Evolutionary conservation across 2,888 invertebrate genomes (phyloP), one percentile per base, ranked within the genome.

Genomic region (Mythimna loreyi): DNA sequence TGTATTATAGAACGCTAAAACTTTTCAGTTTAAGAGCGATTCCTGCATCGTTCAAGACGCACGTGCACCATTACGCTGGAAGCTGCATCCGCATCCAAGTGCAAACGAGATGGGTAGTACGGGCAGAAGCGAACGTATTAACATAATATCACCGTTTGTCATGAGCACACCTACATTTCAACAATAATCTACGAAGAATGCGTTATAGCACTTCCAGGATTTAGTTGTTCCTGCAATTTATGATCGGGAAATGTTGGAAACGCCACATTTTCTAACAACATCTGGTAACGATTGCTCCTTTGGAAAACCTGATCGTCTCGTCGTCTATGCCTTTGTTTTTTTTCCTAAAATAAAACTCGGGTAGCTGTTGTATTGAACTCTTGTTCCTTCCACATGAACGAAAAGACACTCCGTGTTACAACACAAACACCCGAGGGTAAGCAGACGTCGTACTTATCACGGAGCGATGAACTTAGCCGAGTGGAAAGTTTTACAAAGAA

Each of bases 401-500:
- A 33, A 53, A 23, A 49, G 16, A 36, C 36, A 65, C 30, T 71
- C 9, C 9, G 11, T 25, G 21, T 49, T 49, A 30, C 11, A 55
- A 58, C 16, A 55, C 28, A 47, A 53, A 40, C 11, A 30, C 55
- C 67, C n/a, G n/a, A 43, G 40, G 75, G 50, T 74, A 23, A 30
- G 57, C 57, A 55, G 13, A 49, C 52, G 30, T 50, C 55, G 13
- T 64, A 33, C 49, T 69, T 63, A 50, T 21, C 36, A 59, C 58
- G 45, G 30, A 68, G 49, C 43, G 23, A 53, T 50, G 40, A 63
- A 69, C 43, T 63, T 62, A 21, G 6, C 52, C 49, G 25, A 66
- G 47, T 63, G 28, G 45, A 50, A 69, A 76, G 45, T 76, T 76
- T 5, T 58, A 52, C 36, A 61, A 19, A 19, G 36, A 36, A 79